Conservation (phyloP, 2,888 invertebrate species). For the Mechanitis messenoides region DNA sequence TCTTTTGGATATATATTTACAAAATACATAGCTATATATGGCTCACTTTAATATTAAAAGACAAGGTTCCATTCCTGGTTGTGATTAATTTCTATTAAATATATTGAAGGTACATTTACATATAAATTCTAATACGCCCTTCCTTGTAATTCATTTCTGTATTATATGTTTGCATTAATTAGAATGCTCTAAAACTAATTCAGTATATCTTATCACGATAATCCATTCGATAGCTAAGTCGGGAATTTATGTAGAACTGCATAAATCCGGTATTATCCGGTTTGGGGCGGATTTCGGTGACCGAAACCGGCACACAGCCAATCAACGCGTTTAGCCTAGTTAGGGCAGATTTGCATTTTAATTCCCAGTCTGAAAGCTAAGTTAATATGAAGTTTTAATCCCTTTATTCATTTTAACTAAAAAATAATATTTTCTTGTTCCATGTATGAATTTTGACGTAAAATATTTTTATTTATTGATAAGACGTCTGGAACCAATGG, state of each 20-base stretch:
- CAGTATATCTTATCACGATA: slow-evolving; percentile 21
- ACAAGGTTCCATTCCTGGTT: too few species aligned
- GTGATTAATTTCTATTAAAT: too few species aligned
- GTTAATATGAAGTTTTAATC: neutral
- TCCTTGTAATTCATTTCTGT: too few species aligned
- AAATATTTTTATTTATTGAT: too few species aligned
- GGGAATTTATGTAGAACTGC: slow-evolving; percentile 47
- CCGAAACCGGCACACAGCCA: slow-evolving; percentile 38
- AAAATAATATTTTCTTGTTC: neutral
- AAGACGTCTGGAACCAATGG: too few species aligned
- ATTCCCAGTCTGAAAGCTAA: slow-evolving; percentile 9
- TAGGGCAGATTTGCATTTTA: slow-evolving; percentile 40
- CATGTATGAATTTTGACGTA: too few species aligned
- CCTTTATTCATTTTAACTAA: neutral
- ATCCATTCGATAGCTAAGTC: slow-evolving; percentile 29
- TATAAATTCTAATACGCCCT: too few species aligned
- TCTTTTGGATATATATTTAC: too few species aligned
- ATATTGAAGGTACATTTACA: too few species aligned
- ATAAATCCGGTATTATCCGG: slow-evolving; percentile 47
- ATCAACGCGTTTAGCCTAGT: slow-evolving; percentile 41
- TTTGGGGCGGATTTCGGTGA: slow-evolving; percentile 40
- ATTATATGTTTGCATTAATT: neutral
- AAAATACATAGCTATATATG: too few species aligned
- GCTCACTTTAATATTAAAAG: too few species aligned
- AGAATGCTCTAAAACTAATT: slow-evolving; percentile 15